A percentile compares a stretch with the other conserved stretches of the same genome.
Evolutionary conservation across 2,113 vertebrate genomes (phyloP).

Genomic region (Tychaedon coryphoeus): DNA sequence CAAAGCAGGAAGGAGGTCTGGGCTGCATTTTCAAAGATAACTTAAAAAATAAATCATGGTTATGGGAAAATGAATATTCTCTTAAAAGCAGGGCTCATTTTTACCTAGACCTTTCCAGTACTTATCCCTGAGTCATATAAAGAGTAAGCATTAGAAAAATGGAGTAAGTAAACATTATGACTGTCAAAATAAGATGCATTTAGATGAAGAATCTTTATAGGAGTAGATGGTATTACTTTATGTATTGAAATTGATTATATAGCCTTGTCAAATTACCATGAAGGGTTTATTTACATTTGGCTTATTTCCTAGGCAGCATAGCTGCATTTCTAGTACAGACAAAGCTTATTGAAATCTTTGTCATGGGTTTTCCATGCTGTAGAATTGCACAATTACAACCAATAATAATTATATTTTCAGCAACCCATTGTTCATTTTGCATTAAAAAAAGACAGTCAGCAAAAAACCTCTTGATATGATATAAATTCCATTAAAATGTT

Average conservation of each 20-base stretch:
- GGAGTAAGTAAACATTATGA: not conserved
- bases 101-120: not conserved
- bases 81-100: not conserved
- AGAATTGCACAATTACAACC: not conserved
- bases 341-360: not conserved
- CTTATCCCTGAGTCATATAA: not conserved
- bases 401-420: conserved; percentile 1
- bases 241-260: not conserved
- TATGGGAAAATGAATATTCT: not conserved
- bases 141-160: not conserved
- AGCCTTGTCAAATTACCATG: not conserved
- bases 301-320: not conserved
- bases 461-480: not conserved
- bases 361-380: not conserved
- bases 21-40: not conserved
- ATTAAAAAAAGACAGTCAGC: not conserved
- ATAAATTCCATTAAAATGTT: not conserved
- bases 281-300: not conserved
- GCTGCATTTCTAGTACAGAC: not conserved
- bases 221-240: not conserved
- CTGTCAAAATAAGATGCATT: not conserved
- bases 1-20: not conserved
- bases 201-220: not conserved
- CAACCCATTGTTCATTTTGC: not conserved
- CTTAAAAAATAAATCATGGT: not conserved